Conservation (phyloP, 2,797 vertebrate genomes). For the Mastacembelus armatus region DNA sequence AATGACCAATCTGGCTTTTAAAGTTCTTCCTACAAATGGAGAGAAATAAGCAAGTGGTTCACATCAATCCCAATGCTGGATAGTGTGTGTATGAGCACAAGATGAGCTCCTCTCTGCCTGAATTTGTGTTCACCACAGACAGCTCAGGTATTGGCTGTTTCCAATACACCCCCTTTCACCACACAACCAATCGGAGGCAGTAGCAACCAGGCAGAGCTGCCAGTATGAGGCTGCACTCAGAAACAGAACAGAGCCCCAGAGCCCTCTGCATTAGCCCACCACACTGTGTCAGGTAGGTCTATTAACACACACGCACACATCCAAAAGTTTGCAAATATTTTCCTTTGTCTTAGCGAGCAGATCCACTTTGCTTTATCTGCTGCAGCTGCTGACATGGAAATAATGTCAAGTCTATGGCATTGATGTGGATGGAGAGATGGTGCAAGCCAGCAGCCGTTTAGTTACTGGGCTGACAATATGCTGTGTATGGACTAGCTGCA, state of each 20-base stretch:
- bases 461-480: slow-evolving; percentile 35
- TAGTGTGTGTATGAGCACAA: slow-evolving; percentile 12
- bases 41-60: background rate
- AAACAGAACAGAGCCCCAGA: slow-evolving; percentile 61
- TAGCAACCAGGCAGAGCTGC: slow-evolving; percentile 53
- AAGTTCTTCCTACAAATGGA: background rate
- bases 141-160: slow-evolving; percentile 79
- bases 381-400: slow-evolving; percentile 27
- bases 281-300: slow-evolving; percentile 70
- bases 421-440: slow-evolving; percentile 32
- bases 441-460: slow-evolving; percentile 24
- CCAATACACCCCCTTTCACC: slow-evolving; percentile 33
- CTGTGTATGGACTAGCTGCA: slow-evolving; percentile 37
- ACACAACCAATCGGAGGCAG: slow-evolving; percentile 61
- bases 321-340: slow-evolving; percentile 55
- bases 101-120: slow-evolving; percentile 40
- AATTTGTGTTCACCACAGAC: slow-evolving; percentile 47
- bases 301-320: slow-evolving; percentile 19
- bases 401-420: slow-evolving; percentile 15
- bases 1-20: background rate
- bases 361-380: slow-evolving; percentile 1
- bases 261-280: slow-evolving; percentile 40
- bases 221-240: slow-evolving; percentile 57
- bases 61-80: slow-evolving; percentile 4
- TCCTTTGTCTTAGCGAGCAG: slow-evolving; percentile 12